phyloP scores from a whole-genome alignment of 2,888 invertebrate species.

The Galeopsomyia nigrocyanea region DNA sequence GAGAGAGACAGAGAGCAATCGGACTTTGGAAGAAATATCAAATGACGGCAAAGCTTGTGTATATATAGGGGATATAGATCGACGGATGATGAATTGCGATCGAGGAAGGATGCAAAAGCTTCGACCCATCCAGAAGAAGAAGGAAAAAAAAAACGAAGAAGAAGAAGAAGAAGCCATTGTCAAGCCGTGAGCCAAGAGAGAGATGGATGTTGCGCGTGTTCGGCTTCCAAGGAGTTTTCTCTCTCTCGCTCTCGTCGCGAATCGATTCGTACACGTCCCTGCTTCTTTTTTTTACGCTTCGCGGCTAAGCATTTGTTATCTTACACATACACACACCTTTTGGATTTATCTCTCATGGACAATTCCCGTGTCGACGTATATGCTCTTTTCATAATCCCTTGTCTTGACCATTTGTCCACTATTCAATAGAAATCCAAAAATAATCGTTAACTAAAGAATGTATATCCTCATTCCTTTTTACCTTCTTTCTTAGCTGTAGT shows the following conservation, averaged over 20 bases:
- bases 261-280: neutral
- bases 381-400: no score
- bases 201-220: constrained; percentile 61
- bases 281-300: neutral
- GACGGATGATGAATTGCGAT: constrained; percentile 63
- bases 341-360: no score
- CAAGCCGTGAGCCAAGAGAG: constrained; percentile 53
- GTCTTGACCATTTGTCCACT: no score
- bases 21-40: neutral
- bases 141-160: constrained; percentile 10
- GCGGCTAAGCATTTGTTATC: no score
- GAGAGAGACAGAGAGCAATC: no score
- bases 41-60: neutral
- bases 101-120: constrained; percentile 39
- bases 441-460: no score
- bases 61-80: constrained; percentile 56
- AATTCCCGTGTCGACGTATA: no score
- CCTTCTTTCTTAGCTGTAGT: no score
- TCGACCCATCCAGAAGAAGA: neutral
- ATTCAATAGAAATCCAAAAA: no score
- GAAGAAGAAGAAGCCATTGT: constrained; percentile 56
- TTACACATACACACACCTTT: no score
- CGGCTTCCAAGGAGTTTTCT: constrained; percentile 17
- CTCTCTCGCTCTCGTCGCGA: neutral
- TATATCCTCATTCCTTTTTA: no score